These are phyloP conservation scores for Chelonoidis abingdonii DNA, from an alignment of 2,113 vertebrate genomes.

Conservation along the genomic window DNA sequence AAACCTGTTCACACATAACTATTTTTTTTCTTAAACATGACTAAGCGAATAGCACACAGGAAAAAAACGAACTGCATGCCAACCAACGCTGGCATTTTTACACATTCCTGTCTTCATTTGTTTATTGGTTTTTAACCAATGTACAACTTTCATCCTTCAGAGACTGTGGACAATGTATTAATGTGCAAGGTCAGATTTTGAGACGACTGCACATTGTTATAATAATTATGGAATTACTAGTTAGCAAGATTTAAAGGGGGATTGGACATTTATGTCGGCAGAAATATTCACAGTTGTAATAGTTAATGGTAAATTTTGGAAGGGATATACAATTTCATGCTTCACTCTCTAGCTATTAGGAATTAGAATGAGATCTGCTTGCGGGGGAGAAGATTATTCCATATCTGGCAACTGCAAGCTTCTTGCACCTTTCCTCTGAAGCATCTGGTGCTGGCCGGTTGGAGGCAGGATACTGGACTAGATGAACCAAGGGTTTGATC, in stretches of 20 bases:
- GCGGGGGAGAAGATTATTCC: neutral
- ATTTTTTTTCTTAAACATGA: no score
- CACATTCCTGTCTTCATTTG: neutral
- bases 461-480: neutral
- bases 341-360: neutral
- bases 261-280: neutral
- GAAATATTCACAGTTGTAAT: neutral
- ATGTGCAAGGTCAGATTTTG: neutral
- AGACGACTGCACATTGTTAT: neutral
- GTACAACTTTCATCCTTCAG: neutral
- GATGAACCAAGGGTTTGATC: neutral
- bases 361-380: neutral
- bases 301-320: neutral
- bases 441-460: neutral
- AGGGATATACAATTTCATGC: neutral
- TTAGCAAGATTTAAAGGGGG: neutral
- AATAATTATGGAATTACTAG: neutral
- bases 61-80: neutral
- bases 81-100: fast-evolving
- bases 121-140: neutral
- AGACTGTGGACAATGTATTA: neutral
- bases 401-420: neutral
- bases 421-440: neutral
- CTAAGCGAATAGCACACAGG: neutral
- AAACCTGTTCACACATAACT: neutral